Base-by-base conservation (phyloP, 1,140 invertebrate species). In the Aplysia californica region DNA sequence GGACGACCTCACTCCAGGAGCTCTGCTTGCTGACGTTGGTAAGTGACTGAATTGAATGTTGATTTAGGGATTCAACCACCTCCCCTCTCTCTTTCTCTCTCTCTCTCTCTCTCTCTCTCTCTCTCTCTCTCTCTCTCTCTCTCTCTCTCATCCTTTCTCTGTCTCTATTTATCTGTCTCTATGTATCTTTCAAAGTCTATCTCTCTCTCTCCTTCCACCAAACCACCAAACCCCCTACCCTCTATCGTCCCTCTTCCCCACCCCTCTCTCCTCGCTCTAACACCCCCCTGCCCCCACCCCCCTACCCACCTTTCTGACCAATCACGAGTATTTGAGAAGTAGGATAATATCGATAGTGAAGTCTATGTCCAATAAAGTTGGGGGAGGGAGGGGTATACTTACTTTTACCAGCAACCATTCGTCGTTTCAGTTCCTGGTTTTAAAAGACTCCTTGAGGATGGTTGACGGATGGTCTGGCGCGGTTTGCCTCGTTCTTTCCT, bases 21-120 rank as follows among this genome's bases (percentile, higher is more conserved):
- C 96, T 70, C 91, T 98, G 41, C 95, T 98, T 72, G 97, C 96
- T 86, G 96, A 98, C 90, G 94, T 97, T 78, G 97, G 96, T 96
- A 87, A 93, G 93, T 77, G 15, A 3, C 18, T 15, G 29, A 31
- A 66, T 3, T 23, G 15, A 61, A 21, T 3, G 15, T 36, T 4
- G 1, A 21, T 1, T 20, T 33, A 61, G 35, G 35, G 23, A 15
- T 59, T 35, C 1, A 35, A 36, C 18, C 21, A 10, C 21, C 61
- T 29, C 18, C 33, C 2, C 26, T 44, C 10, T 31, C 15, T 6
- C 39, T 20, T 21, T 59, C 15, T 4, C 35, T 26, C 35, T 5
- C 35, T 29, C 15, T 21, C 21, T 6, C 26, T 26, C 21, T 38
- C 5, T 31, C 72, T 23, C 21, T 36, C 56, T 0, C 20, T n/a